phyloP scores from a whole-genome alignment of 2,797 vertebrate genomes.

The Antennarius maculatus region DNA sequence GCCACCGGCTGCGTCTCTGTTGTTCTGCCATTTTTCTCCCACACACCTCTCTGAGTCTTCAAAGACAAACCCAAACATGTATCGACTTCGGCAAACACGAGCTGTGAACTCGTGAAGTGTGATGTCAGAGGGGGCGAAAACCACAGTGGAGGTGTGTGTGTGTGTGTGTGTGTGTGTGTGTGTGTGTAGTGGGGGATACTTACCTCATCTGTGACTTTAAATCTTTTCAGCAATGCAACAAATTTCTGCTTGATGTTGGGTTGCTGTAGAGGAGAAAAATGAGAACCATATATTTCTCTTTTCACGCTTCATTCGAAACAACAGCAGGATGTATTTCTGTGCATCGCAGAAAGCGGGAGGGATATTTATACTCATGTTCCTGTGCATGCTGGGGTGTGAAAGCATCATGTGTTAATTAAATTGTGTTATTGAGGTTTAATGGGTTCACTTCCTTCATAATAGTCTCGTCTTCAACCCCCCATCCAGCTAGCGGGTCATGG shows the following conservation, averaged over 20 bases:
- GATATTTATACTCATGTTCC: background rate
- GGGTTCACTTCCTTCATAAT: too few species aligned
- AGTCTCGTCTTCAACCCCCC: too few species aligned
- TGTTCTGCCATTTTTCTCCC: constrained; percentile 45
- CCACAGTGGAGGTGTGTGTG: background rate
- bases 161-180: too few species aligned
- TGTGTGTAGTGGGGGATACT: constrained; percentile 13
- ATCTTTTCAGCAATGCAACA: constrained; percentile 93
- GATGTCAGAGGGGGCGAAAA: too few species aligned
- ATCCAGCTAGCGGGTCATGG: too few species aligned
- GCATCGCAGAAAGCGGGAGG: background rate
- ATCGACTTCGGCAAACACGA: background rate
- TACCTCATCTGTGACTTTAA: constrained; percentile 97
- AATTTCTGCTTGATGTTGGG: constrained; percentile 99
- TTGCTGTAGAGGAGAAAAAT: constrained; percentile 76
- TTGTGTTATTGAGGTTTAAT: constrained; percentile 14
- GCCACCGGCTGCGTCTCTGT: constrained; percentile 35
- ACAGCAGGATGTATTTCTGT: constrained; percentile 15
- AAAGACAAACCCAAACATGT: constrained; percentile 22
- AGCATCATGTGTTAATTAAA: too few species aligned
- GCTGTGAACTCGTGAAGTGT: background rate
- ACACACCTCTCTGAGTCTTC: constrained; percentile 24
- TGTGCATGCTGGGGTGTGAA: background rate
- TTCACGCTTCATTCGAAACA: constrained; percentile 44
- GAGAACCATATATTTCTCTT: background rate